Evolutionary conservation across 2,888 invertebrate genomes (phyloP), one percentile per base, ranked within the genome.

Genomic region (Protodeltote pygarga): DNA sequence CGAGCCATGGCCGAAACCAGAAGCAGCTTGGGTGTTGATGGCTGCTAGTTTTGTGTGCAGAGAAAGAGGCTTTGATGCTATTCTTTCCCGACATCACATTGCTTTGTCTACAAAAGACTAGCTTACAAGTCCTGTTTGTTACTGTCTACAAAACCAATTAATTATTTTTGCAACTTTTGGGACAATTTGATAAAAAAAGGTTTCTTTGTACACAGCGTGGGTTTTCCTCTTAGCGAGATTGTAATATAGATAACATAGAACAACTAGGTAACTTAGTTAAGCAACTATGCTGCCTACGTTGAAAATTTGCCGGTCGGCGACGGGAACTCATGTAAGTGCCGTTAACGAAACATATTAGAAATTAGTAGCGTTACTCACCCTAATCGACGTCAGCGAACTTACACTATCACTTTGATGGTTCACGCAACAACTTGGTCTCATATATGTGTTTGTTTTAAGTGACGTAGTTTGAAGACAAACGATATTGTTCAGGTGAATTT

Each of bases 301-400:
- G 81, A 80, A 86, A 85, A 84, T 86, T 85, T 77, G 69, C 73
- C 51, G 55, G 57, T 39, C 67, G 69, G 71, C 71, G 77, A 65
- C 55, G 65, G 65, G 63, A 83, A 85, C 85, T 84, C 77, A 76
- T 77, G 77, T 76, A 86, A 88, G 82, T 87, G 85, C 83, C 81
- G 83, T 84, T 89, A 85, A 83, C 85, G 82, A 80, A 87, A 88
- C 81, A 85, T 86, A 89, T 86, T 86, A 85, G 84, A 86, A 84
- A 89, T 88, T 87, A 83, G 87, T 87, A 81, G 74, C 77, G 78
- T 84, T 85, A 83, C 81, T 83, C 77, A 77, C 81, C 71, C 74
- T 85, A 84, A 89, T 86, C 85, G 84, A 83, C 78, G 71, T 66
- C 71, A 77, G 76, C 68, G 65, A 81, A 87, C 79, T 88, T 86